A percentile compares a stretch with the other conserved stretches of the same genome.
Conservation (phyloP, 2,888 invertebrate genomes). For the Oscheius sp. region DNA sequence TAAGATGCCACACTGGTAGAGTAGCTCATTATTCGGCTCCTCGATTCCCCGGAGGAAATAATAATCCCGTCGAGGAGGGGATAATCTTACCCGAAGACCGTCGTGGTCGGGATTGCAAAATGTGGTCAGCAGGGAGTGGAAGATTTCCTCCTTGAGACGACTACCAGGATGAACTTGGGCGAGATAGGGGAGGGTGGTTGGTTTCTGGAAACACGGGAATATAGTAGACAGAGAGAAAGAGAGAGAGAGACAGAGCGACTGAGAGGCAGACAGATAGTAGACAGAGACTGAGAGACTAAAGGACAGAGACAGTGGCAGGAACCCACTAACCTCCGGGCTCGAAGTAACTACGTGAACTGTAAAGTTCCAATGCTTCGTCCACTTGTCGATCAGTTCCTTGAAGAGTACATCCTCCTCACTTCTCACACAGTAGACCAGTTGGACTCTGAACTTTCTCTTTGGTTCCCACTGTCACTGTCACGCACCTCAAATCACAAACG, state of each 20-base stretch:
- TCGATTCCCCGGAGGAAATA: conserved; percentile 1
- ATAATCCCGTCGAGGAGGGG: not conserved
- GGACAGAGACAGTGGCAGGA: too few species aligned
- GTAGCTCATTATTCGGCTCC: not conserved
- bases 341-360: conserved; percentile 2
- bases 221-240: too few species aligned
- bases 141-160: conserved; percentile 12
- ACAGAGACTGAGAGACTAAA: too few species aligned
- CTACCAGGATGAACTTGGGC: not conserved
- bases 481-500: conserved; percentile 16
- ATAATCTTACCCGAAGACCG: conserved; percentile 5
- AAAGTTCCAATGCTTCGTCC: conserved; percentile 41
- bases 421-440: conserved; percentile 36
- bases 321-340: not conserved
- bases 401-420: conserved; percentile 33
- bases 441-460: conserved; percentile 14
- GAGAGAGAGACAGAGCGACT: too few species aligned
- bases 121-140: not conserved
- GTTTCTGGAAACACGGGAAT: not conserved
- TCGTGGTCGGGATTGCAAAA: not conserved
- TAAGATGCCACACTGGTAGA: too few species aligned
- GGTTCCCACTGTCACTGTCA: not conserved
- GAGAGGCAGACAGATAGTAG: too few species aligned
- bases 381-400: conserved; percentile 14
- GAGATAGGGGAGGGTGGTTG: not conserved